Evolutionary conservation across 2,113 vertebrate genomes (phyloP), one percentile per base, ranked within the genome.

Genomic region (Rhodinocichla rosea): DNA sequence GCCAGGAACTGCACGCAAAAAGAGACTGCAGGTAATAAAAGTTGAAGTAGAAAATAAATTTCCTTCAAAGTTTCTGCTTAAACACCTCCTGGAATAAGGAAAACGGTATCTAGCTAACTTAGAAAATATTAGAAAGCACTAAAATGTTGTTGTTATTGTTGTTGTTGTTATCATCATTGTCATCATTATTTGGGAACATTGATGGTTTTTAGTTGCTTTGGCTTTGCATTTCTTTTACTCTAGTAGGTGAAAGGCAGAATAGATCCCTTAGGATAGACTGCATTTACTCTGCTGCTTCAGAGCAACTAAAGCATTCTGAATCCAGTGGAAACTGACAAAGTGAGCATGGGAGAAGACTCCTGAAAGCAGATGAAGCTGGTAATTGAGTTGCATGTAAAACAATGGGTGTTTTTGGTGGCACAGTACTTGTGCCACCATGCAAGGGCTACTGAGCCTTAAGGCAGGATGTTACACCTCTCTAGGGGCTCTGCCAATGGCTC

Each of bases 301-400:
- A 88, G 62, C 47, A 84, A 55, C 62, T 35, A 55, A 91, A 62
- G 32, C 82, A 74, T 79, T 92, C 78, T 77, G 65, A 88, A 93
- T 77, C 57, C 79, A 82, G 50, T 91, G 89, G 73, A 93, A 96
- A 94, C 68, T 91, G 92, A 87, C 77, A 88, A 92, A 91, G 37
- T 52, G 64, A 84, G 62, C 79, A 87, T 2, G 13, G 57, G 55
- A 90, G 32, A 32, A 87, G 92, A 82, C 73, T 87, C 53, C 89
- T 94, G 82, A 74, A 91, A 94, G 52, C n/a, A 42, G n/a, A 92
- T 85, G 32, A 87, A 94, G 56, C 49, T 94, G 65, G 53, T 84
- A 80, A 75, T 49, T n/a, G 56, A 84, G 39, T 78, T 90, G 57
- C 69, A 42, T 22, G 63, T 81, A 67, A 87, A 94, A 89, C 0